Evolutionary conservation across 2,888 invertebrate species (phyloP).

Genomic region (Odontomyia ornata): DNA sequence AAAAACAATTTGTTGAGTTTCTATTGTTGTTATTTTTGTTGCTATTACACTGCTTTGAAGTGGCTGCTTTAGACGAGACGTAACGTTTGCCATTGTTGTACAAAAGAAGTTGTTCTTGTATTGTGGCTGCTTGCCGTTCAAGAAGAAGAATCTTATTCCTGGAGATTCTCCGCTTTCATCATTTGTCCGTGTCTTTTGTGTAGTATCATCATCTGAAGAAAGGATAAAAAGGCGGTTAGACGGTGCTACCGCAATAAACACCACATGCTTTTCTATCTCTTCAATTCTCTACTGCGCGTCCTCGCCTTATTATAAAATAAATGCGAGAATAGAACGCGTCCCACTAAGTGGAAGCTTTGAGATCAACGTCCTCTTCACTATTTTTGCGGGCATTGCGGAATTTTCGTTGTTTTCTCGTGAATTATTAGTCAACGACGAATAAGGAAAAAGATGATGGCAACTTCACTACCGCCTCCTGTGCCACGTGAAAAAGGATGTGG

Average conservation of each 20-base stretch:
- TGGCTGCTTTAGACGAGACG: conserved; percentile 4
- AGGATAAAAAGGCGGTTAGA: conserved; percentile 22
- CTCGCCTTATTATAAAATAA: background rate
- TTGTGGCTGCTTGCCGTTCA: too few species aligned
- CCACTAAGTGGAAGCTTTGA: conserved; percentile 2
- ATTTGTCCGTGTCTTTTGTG: conserved; percentile 10
- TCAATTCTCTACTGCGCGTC: background rate
- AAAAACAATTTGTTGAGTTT: conserved; percentile 8
- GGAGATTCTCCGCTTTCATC: background rate
- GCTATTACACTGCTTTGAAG: background rate
- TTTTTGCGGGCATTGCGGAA: conserved; percentile 15
- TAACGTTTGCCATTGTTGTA: background rate
- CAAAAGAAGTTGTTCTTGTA: too few species aligned
- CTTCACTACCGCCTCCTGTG: background rate
- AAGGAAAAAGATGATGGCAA: background rate
- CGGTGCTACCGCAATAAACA: conserved; percentile 22
- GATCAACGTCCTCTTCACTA: conserved; percentile 23
- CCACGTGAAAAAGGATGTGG: background rate
- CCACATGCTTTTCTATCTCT: conserved; percentile 6
- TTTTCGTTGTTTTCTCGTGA: conserved; percentile 21
- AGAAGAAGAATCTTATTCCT: background rate
- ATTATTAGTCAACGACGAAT: conserved; percentile 22
- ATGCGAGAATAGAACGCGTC: background rate
- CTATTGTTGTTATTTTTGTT: background rate
- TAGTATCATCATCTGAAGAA: background rate